phyloP scores from a whole-genome alignment of 2,888 invertebrate genomes.

The Diabrotica balteata region DNA sequence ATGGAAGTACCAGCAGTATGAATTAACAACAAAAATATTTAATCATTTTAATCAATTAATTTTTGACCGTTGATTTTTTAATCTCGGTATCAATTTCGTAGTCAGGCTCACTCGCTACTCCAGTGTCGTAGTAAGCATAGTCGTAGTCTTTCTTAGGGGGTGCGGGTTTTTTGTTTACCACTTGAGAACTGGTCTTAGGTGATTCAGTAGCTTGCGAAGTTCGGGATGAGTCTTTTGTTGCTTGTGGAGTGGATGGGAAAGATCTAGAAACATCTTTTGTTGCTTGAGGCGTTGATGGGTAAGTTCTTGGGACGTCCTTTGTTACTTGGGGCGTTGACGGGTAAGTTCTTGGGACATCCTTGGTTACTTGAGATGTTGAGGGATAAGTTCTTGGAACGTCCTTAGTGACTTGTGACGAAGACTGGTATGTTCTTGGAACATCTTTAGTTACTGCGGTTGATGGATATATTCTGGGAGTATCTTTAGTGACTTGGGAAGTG shows the following conservation, averaged over 20 bases:
- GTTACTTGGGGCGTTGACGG: slow-evolving; percentile 9
- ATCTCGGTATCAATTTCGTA: slow-evolving; percentile 65
- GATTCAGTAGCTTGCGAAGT: slow-evolving; percentile 17
- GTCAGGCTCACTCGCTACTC: slow-evolving; percentile 53
- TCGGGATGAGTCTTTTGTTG: not conserved
- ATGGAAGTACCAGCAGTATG: no score
- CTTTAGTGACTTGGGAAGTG: slow-evolving; percentile 10
- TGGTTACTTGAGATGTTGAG: no score
- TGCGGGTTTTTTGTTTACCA: slow-evolving; percentile 35
- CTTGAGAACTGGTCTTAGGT: slow-evolving; percentile 34
- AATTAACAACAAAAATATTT: slow-evolving; percentile 39
- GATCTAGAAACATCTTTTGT: slow-evolving; percentile 2
- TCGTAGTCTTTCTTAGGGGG: slow-evolving; percentile 71
- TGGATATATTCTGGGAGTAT: no score
- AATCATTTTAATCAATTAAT: slow-evolving; percentile 38
- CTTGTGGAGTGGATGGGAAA: not conserved
- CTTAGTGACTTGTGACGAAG: no score
- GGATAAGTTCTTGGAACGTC: no score
- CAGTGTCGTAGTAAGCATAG: slow-evolving; percentile 81
- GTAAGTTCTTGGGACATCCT: no score
- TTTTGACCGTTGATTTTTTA: slow-evolving; percentile 62
- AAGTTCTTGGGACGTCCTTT: slow-evolving; percentile 19
- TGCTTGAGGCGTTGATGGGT: not conserved
- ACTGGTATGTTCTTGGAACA: no score
- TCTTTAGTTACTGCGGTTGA: no score